These are phyloP conservation scores for Anguilla megastoma DNA, from an alignment of 2,797 vertebrate species.

Conservation along the genomic window DNA sequence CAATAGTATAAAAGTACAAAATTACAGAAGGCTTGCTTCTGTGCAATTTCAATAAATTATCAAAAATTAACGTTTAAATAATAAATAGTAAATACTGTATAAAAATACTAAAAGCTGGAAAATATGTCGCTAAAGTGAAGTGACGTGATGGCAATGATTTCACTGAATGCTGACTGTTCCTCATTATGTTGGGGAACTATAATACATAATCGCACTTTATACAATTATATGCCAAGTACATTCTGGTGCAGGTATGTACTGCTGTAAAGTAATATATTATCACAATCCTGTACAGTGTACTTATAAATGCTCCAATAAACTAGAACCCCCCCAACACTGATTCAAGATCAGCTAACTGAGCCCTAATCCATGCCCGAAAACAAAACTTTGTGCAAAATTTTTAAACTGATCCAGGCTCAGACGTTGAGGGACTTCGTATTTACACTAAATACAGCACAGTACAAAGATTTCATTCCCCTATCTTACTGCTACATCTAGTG, in stretches of 20 bases:
- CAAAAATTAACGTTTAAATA: conserved; percentile 65
- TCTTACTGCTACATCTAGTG: conserved; percentile 72
- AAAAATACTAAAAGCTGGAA: conserved; percentile 70
- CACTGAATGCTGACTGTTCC: conserved; percentile 61
- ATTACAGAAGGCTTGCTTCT: conserved; percentile 72
- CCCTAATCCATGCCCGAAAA: conserved; percentile 60
- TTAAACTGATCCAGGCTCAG: conserved; percentile 65
- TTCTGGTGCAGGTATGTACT: conserved; percentile 77
- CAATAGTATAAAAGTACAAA: conserved; percentile 81
- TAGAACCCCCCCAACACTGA: conserved; percentile 64
- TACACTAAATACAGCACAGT: conserved; percentile 59
- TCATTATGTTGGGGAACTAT: conserved; percentile 67
- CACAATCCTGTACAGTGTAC: conserved; percentile 53
- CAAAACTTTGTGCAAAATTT: conserved; percentile 76
- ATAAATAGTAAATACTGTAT: conserved; percentile 83
- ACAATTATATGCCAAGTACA: conserved; percentile 69
- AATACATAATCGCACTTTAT: conserved; percentile 70
- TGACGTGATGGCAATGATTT: conserved; percentile 65
- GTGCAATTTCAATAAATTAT: conserved; percentile 78
- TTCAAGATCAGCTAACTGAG: conserved; percentile 67
- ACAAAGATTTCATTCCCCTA: conserved; percentile 47
- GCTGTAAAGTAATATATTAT: conserved; percentile 71
- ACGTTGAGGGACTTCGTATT: conserved; percentile 68
- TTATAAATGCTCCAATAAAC: conserved; percentile 46
- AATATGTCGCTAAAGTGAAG: conserved; percentile 61